Conservation (phyloP, 2,113 vertebrate species). For the Onychostoma macrolepis region DNA sequence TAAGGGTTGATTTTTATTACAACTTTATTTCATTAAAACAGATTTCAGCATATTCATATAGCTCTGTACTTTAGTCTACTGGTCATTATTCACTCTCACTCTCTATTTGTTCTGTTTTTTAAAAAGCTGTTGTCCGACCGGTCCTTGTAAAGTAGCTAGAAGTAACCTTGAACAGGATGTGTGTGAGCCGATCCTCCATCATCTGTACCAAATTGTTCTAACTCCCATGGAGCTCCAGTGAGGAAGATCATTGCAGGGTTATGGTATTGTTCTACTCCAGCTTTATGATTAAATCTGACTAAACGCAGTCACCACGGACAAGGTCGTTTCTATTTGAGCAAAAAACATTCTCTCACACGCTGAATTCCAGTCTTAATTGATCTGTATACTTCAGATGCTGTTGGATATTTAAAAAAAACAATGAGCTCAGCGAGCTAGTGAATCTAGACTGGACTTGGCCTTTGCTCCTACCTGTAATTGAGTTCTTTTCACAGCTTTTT, state of each 20-base stretch:
- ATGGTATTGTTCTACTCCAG: neutral
- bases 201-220: neutral
- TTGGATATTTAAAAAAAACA: constrained; percentile 60
- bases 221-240: neutral
- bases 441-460: constrained; percentile 65
- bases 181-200: constrained; percentile 2
- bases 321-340: constrained; percentile 50
- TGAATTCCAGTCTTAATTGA: constrained; percentile 59
- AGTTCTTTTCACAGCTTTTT: constrained; percentile 65
- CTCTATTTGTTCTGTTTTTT: neutral
- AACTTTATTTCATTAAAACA: neutral
- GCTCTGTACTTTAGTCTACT: constrained; percentile 17
- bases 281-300: constrained; percentile 21
- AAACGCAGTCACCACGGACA: constrained; percentile 3
- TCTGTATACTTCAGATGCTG: constrained; percentile 48
- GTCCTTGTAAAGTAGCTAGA: neutral
- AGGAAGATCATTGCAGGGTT: neutral
- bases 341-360: constrained; percentile 11
- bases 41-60: neutral
- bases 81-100: constrained; percentile 49
- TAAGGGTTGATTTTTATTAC: neutral
- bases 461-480: constrained; percentile 67
- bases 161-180: constrained; percentile 41
- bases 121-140: neutral
- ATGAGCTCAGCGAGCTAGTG: constrained; percentile 53